Conservation (phyloP, 1,140 invertebrate genomes). For the Batillaria attramentaria region DNA sequence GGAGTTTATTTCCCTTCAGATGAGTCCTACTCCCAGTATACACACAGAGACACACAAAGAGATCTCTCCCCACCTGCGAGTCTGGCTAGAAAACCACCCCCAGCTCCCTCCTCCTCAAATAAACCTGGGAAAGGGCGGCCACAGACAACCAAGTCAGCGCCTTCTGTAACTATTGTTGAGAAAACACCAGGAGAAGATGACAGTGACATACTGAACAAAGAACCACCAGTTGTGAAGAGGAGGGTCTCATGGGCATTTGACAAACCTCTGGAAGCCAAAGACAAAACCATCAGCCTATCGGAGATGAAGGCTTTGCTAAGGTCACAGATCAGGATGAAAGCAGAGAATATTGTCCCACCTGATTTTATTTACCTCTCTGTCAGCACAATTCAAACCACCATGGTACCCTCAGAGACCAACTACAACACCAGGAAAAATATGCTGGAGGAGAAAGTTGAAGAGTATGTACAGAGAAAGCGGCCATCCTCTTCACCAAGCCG, state of each 20-base stretch:
- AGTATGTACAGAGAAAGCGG: constrained; percentile 45
- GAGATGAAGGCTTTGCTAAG: constrained; percentile 69
- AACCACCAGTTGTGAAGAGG: constrained; percentile 42
- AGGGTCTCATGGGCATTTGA: constrained; percentile 72
- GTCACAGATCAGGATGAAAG: constrained; percentile 68
- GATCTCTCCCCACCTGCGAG: constrained; percentile 23
- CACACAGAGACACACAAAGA: neutral
- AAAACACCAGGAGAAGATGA: constrained; percentile 41
- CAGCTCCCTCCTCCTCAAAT: constrained; percentile 39
- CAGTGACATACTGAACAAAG: constrained; percentile 41
- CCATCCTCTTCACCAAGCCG: constrained; percentile 68
- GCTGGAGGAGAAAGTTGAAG: constrained; percentile 43
- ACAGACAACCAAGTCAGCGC: constrained; percentile 48
- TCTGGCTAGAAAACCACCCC: constrained; percentile 29
- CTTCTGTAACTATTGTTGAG: constrained; percentile 50
- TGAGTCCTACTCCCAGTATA: neutral
- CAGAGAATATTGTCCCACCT: constrained; percentile 64
- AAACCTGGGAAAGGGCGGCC: constrained; percentile 41
- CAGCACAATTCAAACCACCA: constrained; percentile 65
- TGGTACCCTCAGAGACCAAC: constrained; percentile 58
- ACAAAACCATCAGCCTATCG: constrained; percentile 62
- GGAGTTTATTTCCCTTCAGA: constrained; percentile 8
- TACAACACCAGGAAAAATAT: constrained; percentile 57
- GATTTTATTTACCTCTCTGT: constrained; percentile 70
- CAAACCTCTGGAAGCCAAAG: constrained; percentile 59